Base-by-base conservation (phyloP, 1,140 invertebrate genomes). In the Planococcus citri region DNA sequence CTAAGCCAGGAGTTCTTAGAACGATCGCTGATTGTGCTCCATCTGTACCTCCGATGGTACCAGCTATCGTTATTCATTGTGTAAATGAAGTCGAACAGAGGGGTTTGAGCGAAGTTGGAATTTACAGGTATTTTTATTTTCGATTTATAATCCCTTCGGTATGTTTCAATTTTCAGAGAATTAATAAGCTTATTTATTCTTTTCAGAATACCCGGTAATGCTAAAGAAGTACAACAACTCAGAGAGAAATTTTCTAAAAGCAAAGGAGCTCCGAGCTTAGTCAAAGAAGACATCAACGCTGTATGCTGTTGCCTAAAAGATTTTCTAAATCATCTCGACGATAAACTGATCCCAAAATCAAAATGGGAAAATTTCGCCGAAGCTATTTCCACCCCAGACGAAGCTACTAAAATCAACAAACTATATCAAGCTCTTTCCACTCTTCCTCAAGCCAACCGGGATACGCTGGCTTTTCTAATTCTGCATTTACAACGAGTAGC, bases 41-140 rank as follows among this genome's bases (percentile, higher is more conserved):
- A 12, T 80, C 80, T 57, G 83, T 24, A 6, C 71, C 68, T 2
- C 96, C 96, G 1, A 93, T 95, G 89, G 88, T 99, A 58, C 96
- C 96, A 8, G 89, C 91, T 1, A 76, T 98, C 0, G 83, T 98
- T 72, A 88, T 97, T 51, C 94, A 97, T 77, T 98, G 95, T 77
- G 85, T 97, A 8, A 94, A 93, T 75, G 95, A 97, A 79, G 85
- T 98, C 29, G 95, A 98, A 82, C 80, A 85, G 1, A 80, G 92
- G 27, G 94, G 88, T 0, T 80, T 97, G 17, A 84, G 78, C 6
- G 91, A 95, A 81, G 84, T 90, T 29, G 96, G 95, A 1, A 80
- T 98, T 0, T 98, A 98, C 78, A 85, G 95, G 68, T 60, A 60
- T n/a, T n/a, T 33, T 33, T 33, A 12, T 33, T 3, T 12, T 33